Percentiles rank a stretch among this genome's conserved stretches.
Conservation (phyloP, 2,797 vertebrate species). For the Argyrosomus regius region DNA sequence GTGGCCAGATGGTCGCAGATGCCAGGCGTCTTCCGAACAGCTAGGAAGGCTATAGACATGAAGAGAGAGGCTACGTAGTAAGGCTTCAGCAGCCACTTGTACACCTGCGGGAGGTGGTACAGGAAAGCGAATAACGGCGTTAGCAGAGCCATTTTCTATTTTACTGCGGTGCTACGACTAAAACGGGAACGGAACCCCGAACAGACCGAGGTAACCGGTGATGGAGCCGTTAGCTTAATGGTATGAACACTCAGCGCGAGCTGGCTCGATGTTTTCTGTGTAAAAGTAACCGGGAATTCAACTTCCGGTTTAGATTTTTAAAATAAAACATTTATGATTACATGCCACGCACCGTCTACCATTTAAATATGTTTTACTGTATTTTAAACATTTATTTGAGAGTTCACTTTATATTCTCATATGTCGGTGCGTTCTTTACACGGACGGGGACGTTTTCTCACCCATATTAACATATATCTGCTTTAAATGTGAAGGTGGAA, state of each 20-base stretch:
- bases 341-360: rapidly evolving
- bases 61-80: constrained; percentile 92
- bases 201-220: neutral
- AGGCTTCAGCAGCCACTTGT: constrained; percentile 93
- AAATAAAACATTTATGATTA: constrained; percentile 21
- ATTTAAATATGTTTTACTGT: rapidly evolving
- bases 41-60: constrained; percentile 90
- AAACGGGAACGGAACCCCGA: neutral
- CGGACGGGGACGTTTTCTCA: neutral
- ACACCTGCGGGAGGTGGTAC: constrained; percentile 92
- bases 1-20: constrained; percentile 91
- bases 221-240: constrained; percentile 21
- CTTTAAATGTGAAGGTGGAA: constrained; percentile 43
- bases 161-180: neutral
- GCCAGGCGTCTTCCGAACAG: constrained; percentile 93
- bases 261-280: neutral
- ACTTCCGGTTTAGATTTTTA: constrained; percentile 7
- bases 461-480: rapidly evolving
- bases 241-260: constrained; percentile 1
- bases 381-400: neutral
- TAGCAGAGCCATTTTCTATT: constrained; percentile 88
- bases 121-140: constrained; percentile 91
- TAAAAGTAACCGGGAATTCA: neutral
- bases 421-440: neutral
- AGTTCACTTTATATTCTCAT: neutral